Base-by-base conservation (phyloP, 1,140 invertebrate genomes). In the Popillia japonica region DNA sequence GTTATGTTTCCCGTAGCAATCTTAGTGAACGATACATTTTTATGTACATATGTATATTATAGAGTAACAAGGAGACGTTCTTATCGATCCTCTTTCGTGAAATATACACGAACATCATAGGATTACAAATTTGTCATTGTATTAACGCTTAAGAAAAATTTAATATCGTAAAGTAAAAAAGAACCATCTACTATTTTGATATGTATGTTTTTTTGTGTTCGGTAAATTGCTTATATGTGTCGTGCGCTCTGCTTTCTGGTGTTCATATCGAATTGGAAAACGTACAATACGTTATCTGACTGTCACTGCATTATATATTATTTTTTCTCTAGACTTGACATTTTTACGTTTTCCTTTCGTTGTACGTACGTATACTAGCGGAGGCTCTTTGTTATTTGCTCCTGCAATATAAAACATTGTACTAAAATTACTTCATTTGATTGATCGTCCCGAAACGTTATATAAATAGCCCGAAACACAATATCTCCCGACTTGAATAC, bases 351-450 rank as follows among this genome's bases (percentile, higher is more conserved):
- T 23, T n/a, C n/a, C n/a, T n/a, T n/a, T n/a, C n/a, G n/a, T n/a
- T n/a, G n/a, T n/a, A n/a, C n/a, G n/a, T n/a, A n/a, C n/a, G n/a
- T n/a, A n/a, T n/a, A n/a, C n/a, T n/a, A n/a, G n/a, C n/a, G n/a
- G n/a, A n/a, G n/a, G n/a, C n/a, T n/a, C n/a, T n/a, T 59, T 78
- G 77, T 78, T 80, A 74, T 78, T 76, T 78, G 72, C 61, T 23
- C 72, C 77, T 76, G 68, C 68, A 41, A 77, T 73, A 79, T 74
- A 74, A 34, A 74, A 79, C 75, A 72, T 68, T 76, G 61, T 76
- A 74, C 75, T 79, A 77, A 64, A 64, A 64, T 64, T 64, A 64
- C 61, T 64, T 23, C 61, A 27, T 64, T 64, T 64, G 61, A 64
- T 64, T 64, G 61, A 64, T 64, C 17, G 61, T 64, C 61, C 61